A percentile compares a stretch with the other conserved stretches of the same genome.
Evolutionary conservation across 2,113 vertebrate species (phyloP).

Genomic region (Hippocampus guttulatus): DNA sequence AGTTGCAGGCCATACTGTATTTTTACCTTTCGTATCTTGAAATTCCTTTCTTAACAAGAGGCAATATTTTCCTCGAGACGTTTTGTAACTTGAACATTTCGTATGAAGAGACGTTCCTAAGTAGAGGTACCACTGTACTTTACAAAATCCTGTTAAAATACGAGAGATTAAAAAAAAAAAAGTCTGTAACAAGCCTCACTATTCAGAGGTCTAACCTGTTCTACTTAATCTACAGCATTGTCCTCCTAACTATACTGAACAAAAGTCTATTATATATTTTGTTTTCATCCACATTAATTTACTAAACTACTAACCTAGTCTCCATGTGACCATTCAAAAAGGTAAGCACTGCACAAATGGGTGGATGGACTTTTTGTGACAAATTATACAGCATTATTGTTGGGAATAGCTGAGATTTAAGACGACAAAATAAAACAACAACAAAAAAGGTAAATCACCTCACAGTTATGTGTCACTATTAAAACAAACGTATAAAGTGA

Average conservation of each 20-base stretch:
- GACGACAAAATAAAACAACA: constrained; percentile 4
- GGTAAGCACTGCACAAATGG: background rate
- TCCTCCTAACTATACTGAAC: background rate
- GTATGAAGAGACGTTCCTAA: no score
- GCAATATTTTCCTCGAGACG: no score
- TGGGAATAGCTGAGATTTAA: constrained; percentile 19
- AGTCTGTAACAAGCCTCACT: background rate
- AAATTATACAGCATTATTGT: constrained; percentile 23
- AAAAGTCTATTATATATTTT: background rate
- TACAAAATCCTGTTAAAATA: background rate
- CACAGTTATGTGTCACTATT: constrained; percentile 2
- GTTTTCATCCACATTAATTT: background rate
- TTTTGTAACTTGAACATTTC: no score
- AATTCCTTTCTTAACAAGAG: no score
- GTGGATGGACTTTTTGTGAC: constrained; percentile 15
- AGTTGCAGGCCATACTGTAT: no score
- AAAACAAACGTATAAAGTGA: constrained; percentile 11
- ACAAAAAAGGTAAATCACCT: constrained; percentile 8
- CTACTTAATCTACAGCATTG: background rate
- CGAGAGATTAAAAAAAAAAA: background rate
- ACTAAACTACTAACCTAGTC: background rate
- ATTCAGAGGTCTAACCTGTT: background rate
- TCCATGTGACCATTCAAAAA: background rate
- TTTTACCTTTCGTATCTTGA: no score
- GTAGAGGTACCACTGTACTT: background rate